Evolutionary conservation across 2,888 invertebrate species (phyloP).

Genomic region (Philereme vetulata): DNA sequence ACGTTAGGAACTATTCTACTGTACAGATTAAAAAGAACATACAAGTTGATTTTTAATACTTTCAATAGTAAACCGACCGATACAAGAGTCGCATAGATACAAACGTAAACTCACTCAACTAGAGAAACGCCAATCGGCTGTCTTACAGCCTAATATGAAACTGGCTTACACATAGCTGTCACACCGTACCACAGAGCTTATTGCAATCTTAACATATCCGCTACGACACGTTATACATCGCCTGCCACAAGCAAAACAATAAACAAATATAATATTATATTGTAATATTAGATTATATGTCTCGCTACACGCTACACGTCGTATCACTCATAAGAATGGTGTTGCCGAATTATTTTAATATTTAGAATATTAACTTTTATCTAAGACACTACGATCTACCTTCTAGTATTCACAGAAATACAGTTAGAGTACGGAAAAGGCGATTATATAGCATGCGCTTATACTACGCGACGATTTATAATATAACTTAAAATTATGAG

Average conservation of each 20-base stretch:
- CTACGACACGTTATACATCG: constrained; percentile 66
- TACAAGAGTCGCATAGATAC: constrained; percentile 33
- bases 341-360: constrained; percentile 73
- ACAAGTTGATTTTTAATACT: constrained; percentile 60
- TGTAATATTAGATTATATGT: constrained; percentile 51
- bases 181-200: constrained; percentile 51
- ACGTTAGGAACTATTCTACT: constrained; percentile 81
- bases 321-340: constrained; percentile 81
- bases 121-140: constrained; percentile 56
- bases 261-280: constrained; percentile 67
- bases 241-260: constrained; percentile 71
- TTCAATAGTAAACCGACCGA: constrained; percentile 49
- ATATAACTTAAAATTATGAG: constrained; percentile 46
- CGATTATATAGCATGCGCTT: constrained; percentile 71
- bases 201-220: constrained; percentile 41
- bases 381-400: constrained; percentile 81
- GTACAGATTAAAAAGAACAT: constrained; percentile 75
- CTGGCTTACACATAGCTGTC: constrained; percentile 55
- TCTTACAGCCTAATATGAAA: constrained; percentile 57
- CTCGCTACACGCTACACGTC: constrained; percentile 59
- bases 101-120: constrained; percentile 42
- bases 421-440: constrained; percentile 71
- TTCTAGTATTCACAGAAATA: constrained; percentile 81
- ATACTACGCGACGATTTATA: constrained; percentile 59
- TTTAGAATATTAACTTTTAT: constrained; percentile 80